These are phyloP conservation scores for Drosophila mauritiana DNA, from an alignment of 1,140 invertebrate genomes.

Conservation along the genomic window DNA sequence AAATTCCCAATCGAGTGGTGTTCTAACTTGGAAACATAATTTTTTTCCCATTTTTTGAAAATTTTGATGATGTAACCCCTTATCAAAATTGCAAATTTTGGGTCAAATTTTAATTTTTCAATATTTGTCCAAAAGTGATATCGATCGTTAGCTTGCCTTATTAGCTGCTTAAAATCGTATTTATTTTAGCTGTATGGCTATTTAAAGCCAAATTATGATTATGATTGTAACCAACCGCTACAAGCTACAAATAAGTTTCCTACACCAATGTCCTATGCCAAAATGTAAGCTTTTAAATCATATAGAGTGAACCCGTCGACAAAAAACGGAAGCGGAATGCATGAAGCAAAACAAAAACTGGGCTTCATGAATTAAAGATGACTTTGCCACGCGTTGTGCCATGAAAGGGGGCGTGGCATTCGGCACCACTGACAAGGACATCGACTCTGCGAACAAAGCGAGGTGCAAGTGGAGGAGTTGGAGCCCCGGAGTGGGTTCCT, in stretches of 20 bases:
- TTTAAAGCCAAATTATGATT: not conserved
- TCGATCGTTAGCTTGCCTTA: too few species aligned
- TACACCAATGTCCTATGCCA: not conserved
- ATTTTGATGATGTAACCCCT: too few species aligned
- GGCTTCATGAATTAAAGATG: conserved; percentile 77
- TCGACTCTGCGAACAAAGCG: conserved; percentile 42
- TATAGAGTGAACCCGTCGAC: conserved; percentile 11
- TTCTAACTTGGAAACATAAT: too few species aligned
- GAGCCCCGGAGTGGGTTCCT: conserved; percentile 37
- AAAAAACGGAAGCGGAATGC: conserved; percentile 31
- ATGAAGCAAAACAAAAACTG: conserved; percentile 44
- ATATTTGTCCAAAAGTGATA: too few species aligned
- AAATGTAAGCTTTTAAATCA: conserved; percentile 29
- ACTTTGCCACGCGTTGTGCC: conserved; percentile 45
- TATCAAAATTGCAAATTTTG: too few species aligned
- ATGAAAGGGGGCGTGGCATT: conserved; percentile 46
- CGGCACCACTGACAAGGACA: conserved; percentile 33
- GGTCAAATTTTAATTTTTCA: too few species aligned
- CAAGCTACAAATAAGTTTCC: conserved; percentile 25
- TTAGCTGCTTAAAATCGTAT: too few species aligned
- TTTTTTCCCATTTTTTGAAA: too few species aligned
- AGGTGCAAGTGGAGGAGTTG: conserved; percentile 44
- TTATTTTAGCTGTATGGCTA: not conserved
- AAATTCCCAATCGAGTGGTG: too few species aligned
- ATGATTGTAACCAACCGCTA: too few species aligned